phyloP scores from a whole-genome alignment of 2,888 invertebrate genomes.

The Agriopis aurantiaria region DNA sequence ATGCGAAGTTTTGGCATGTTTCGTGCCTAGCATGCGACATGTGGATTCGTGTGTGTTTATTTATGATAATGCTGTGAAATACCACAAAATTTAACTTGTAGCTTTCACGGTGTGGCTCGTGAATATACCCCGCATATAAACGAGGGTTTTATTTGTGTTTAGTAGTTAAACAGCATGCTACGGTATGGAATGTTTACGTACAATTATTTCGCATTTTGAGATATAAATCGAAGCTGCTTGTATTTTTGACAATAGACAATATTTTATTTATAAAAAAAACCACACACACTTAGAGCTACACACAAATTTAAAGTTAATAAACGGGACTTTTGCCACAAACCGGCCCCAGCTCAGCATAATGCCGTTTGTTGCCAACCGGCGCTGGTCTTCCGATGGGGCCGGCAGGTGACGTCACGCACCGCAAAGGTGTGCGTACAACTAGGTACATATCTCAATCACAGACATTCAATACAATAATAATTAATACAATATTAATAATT shows the following conservation, averaged over 20 bases:
- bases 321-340: too few species aligned
- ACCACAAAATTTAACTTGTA: constrained; percentile 27
- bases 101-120: constrained; percentile 10
- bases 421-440: too few species aligned
- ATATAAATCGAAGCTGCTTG: background rate
- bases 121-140: constrained; percentile 11
- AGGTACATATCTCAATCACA: too few species aligned
- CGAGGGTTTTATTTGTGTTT: constrained; percentile 19
- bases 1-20: constrained; percentile 25
- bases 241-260: background rate
- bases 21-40: constrained; percentile 22
- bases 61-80: constrained; percentile 34
- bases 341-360: too few species aligned
- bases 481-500: too few species aligned
- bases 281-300: too few species aligned
- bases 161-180: constrained; percentile 1
- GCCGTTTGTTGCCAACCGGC: too few species aligned
- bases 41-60: constrained; percentile 33
- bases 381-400: too few species aligned
- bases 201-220: constrained; percentile 2
- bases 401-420: background rate
- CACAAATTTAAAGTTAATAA: too few species aligned
- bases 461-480: too few species aligned
- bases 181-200: constrained; percentile 11
- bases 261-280: background rate